phyloP scores from a whole-genome alignment of 2,888 invertebrate species.

The Helleia helle region DNA sequence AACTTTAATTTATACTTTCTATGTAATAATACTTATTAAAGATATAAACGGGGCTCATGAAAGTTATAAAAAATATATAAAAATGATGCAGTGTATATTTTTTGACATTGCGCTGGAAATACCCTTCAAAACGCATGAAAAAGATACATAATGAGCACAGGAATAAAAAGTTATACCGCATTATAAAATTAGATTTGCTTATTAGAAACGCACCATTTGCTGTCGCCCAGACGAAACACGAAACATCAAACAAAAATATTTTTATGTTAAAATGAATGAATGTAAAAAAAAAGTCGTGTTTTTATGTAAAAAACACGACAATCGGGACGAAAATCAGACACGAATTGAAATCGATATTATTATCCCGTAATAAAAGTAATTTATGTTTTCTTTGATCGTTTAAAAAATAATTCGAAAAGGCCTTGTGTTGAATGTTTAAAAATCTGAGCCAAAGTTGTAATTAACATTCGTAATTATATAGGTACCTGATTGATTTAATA shows the following conservation, averaged over 20 bases:
- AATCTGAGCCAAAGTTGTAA: too few species aligned
- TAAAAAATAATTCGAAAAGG: too few species aligned
- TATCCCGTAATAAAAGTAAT: conserved; percentile 1
- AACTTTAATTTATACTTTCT: too few species aligned
- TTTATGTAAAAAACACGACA: conserved; percentile 1
- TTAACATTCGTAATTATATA: too few species aligned
- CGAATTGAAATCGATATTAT: conserved; percentile 1
- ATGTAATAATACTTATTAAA: too few species aligned
- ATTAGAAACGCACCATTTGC: conserved; percentile 28
- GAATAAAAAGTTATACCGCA: conserved; percentile 5
- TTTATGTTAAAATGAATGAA: conserved; percentile 14
- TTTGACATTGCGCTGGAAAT: background rate
- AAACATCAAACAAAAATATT: conserved; percentile 25
- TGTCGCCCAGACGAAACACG: conserved; percentile 20
- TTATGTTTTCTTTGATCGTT: conserved; percentile 2
- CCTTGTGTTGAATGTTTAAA: too few species aligned
- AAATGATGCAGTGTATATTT: background rate
- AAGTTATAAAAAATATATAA: too few species aligned
- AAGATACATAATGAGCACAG: background rate
- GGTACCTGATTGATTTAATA: too few species aligned
- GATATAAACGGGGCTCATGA: too few species aligned
- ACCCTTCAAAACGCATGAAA: background rate
- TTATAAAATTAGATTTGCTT: conserved; percentile 26
- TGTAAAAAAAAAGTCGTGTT: too few species aligned
- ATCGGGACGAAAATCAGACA: background rate